Evolutionary conservation across 2,888 invertebrate genomes (phyloP).

Genomic region (Phengaris arion): DNA sequence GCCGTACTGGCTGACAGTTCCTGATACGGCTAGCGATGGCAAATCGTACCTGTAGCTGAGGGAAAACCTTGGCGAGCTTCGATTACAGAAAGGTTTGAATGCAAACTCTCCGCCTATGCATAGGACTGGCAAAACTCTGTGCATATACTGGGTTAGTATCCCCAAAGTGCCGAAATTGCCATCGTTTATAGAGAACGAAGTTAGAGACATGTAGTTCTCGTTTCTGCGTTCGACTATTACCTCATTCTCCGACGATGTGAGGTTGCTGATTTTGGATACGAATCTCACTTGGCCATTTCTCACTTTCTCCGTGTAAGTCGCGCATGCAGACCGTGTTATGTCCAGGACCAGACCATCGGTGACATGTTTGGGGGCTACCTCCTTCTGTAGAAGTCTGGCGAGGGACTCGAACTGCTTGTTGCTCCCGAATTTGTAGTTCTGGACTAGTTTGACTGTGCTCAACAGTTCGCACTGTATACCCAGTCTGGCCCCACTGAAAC

Average conservation of each 20-base stretch:
- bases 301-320: conserved; percentile 59
- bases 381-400: conserved; percentile 62
- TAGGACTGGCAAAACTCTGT: conserved; percentile 57
- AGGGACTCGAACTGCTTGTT: conserved; percentile 62
- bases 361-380: conserved; percentile 55
- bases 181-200: conserved; percentile 59
- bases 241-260: conserved; percentile 70
- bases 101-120: conserved; percentile 62
- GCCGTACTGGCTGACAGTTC: conserved; percentile 60
- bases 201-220: conserved; percentile 53
- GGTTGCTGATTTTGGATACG: conserved; percentile 64
- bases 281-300: conserved; percentile 59
- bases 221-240: conserved; percentile 59
- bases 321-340: conserved; percentile 64
- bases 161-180: conserved; percentile 63
- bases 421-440: conserved; percentile 67
- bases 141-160: conserved; percentile 65
- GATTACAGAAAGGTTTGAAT: conserved; percentile 54
- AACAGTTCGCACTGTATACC: conserved; percentile 60
- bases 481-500: conserved; percentile 67
- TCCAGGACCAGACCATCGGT: conserved; percentile 63
- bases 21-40: conserved; percentile 54
- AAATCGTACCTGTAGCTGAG: conserved; percentile 62
- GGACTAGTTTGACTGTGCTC: conserved; percentile 64
- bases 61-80: conserved; percentile 56